Base-by-base conservation (phyloP, 2,888 invertebrate genomes). In the Dusona sp. region DNA sequence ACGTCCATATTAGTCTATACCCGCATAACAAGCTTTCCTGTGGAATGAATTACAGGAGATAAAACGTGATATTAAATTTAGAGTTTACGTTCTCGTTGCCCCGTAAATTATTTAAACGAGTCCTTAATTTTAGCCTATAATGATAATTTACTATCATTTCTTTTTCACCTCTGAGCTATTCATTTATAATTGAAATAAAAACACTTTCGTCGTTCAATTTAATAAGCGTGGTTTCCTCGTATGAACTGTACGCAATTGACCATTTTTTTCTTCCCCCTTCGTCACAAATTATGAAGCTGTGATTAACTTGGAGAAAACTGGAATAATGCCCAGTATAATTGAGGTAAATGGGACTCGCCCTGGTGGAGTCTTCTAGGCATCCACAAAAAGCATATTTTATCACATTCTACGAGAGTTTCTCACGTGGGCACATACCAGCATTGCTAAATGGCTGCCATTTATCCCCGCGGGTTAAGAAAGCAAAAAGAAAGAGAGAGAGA, bases 371-470 rank as follows among this genome's bases (percentile, higher is more conserved):
- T 83, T 83, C 72, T 72, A 79, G 74, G 72, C 85, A 67, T 85
- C 74, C 73, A 75, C 42, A n/a, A 80, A 57, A 73, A 74, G 70
- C 75, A 88, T 81, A 85, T 83, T 87, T 88, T 80, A 88, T 83
- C 81, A 79, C 81, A 82, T 87, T 85, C 87, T 72, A 83, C 87
- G 77, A 79, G 87, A 81, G 75, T 88, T 85, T 85, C 87, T 88
- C 87, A 88, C 87, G 81, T 83, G 88, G 81, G 74, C 79, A 77
- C 83, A 88, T 72, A 81, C 87, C 85, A 65, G 83, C 87, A 67
- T 80, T 85, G 80, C 79, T 87, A 88, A 88, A 88, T 88, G 87
- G 88, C 67, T 65, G 68, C 79, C 85, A 88, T 88, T 87, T 85
- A 88, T 87, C 85, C 81, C 75, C 77, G 38, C 72, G 65, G 79